These are phyloP conservation scores for Hyperoodon ampullatus DNA, from an alignment of 2,113 vertebrate genomes.

Conservation along the genomic window DNA sequence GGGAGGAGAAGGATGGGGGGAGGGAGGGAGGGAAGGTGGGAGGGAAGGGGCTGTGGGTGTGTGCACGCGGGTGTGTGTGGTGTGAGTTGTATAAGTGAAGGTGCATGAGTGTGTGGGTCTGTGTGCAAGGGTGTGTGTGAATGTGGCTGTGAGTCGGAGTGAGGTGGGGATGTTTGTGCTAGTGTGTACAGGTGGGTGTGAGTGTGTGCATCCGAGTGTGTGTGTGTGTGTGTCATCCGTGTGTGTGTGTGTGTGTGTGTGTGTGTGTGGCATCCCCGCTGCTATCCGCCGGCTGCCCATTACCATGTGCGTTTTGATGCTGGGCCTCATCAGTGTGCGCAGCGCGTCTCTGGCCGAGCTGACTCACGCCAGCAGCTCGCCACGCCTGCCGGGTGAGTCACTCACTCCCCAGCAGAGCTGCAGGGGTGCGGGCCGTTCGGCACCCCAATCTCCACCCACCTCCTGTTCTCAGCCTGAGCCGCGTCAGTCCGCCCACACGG, in stretches of 20 bases:
- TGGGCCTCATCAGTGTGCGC: conserved; percentile 35
- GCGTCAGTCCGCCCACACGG: background rate
- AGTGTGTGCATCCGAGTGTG: background rate
- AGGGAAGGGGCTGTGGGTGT: background rate
- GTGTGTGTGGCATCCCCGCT: background rate
- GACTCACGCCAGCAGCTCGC: background rate
- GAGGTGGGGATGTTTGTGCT: background rate
- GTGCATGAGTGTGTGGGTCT: too few species aligned
- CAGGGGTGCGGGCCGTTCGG: background rate
- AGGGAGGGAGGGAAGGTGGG: too few species aligned
- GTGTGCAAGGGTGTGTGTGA: too few species aligned
- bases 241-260: too few species aligned
- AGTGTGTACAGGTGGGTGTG: background rate
- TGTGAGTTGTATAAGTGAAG: background rate
- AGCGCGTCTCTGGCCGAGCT: background rate
- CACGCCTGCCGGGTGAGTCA: conserved; percentile 46
- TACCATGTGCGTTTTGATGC: background rate
- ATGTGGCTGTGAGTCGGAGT: background rate
- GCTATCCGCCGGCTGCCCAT: background rate
- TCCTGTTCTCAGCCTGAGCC: background rate
- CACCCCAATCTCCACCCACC: background rate
- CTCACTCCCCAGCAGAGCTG: conserved; percentile 52
- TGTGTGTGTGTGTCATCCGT: fast-evolving
- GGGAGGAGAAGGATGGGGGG: background rate
- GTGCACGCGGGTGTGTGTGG: fast-evolving